Base-by-base conservation (phyloP, 1,140 invertebrate species). In the Drosophila trapezifrons region DNA sequence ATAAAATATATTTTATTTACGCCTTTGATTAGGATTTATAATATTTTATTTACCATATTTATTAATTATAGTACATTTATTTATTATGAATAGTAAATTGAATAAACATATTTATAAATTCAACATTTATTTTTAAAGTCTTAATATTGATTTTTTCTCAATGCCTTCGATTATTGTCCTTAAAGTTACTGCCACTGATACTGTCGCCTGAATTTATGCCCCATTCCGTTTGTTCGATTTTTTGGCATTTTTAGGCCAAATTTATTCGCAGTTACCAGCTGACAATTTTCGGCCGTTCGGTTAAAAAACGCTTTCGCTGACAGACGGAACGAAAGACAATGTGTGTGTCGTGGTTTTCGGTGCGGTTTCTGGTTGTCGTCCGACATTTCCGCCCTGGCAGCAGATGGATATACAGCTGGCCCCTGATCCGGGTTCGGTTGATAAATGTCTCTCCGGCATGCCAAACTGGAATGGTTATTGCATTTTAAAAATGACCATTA, bases 251-350 rank as follows among this genome's bases (percentile, higher is more conserved):
- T 51, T 66, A 54, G 62, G 54, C 49, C 46, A 42, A 57, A 66
- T 76, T 76, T 76, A 76, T 76, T 76, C 38, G 63, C 63, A 22
- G 18, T 46, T 56, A 25, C 32, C 59, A 62, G 22, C 22, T 40
- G 42, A 17, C 70, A 52, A 72, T 72, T 49, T 73, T 62, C 51
- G 65, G 58, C 20, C 46, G 13, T 45, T 69, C 8, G 25, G 52
- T 73, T 60, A 58, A 52, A 73, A 60, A 72, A 49, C 32, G 55
- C 56, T 45, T 57, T 38, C 73, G 62, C 46, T 76, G 72, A 76
- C 73, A 59, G 35, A 12, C 27, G 32, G n/a, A 45, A 35, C 35
- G 32, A 20, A 20, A 35, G 51, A 52, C 51, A 55, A 29, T 54
- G 52, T 54, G 58, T 70, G 43, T 52, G 43, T 54, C 27, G 17